Conservation (phyloP, 2,113 vertebrate genomes). For the Anser brachyrhynchus region DNA sequence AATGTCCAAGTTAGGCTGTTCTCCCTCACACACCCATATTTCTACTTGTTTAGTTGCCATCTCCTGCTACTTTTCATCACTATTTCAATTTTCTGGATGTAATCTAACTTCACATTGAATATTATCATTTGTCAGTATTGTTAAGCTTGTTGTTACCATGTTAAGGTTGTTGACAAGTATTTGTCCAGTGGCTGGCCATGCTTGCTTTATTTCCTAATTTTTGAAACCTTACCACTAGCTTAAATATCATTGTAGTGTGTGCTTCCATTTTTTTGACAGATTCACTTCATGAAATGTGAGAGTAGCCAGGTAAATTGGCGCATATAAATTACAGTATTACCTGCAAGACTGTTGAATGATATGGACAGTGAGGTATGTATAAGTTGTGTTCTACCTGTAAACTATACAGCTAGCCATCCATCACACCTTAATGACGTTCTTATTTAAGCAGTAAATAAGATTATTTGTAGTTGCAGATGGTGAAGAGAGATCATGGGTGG, state of each 20-base stretch:
- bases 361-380: not conserved
- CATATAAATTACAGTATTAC: not conserved
- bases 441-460: not conserved
- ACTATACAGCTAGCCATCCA: too few species aligned
- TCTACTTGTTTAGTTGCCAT: too few species aligned
- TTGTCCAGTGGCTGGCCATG: not conserved
- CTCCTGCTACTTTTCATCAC: not conserved
- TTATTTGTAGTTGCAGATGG: not conserved
- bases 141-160: not conserved
- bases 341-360: not conserved
- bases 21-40: too few species aligned
- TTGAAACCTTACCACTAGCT: not conserved
- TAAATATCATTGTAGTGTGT: not conserved
- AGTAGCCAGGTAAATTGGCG: not conserved
- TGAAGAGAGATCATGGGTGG: not conserved
- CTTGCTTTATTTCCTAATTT: not conserved
- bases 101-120: not conserved
- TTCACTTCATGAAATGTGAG: not conserved
- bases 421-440: not conserved
- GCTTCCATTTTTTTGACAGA: not conserved
- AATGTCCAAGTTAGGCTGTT: too few species aligned
- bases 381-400: not conserved
- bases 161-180: not conserved
- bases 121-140: not conserved
- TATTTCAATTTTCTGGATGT: not conserved